Evolutionary conservation across 2,797 vertebrate species (phyloP).

Genomic region (Phrynocephalus vlangalii): DNA sequence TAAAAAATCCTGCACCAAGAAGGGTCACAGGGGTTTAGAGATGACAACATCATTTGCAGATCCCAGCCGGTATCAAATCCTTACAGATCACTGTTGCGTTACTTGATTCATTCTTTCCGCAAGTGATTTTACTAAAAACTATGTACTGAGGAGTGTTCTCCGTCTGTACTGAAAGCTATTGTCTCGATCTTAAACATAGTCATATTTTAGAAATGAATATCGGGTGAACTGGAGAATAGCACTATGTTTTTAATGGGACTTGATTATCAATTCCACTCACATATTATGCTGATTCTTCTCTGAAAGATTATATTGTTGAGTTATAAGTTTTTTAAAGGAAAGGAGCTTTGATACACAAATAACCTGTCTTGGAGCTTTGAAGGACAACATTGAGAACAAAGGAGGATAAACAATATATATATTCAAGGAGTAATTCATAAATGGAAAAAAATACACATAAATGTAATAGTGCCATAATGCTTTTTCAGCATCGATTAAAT

Average conservation of each 20-base stretch:
- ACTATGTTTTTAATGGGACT: constrained; percentile 6
- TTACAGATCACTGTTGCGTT: background rate
- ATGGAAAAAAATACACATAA: constrained; percentile 7
- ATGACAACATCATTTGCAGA: constrained; percentile 7
- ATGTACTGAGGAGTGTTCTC: background rate
- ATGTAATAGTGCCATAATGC: constrained; percentile 37
- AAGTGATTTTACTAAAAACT: constrained; percentile 23
- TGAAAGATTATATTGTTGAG: constrained; percentile 46
- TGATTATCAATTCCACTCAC: constrained; percentile 33
- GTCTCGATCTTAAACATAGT: constrained; percentile 23
- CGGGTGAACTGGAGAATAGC: background rate
- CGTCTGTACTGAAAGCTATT: background rate
- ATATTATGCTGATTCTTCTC: constrained; percentile 41
- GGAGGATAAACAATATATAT: constrained; percentile 22
- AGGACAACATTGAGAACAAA: constrained; percentile 62
- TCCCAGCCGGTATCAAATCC: constrained; percentile 7
- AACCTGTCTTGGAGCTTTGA: constrained; percentile 41
- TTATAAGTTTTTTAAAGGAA: constrained; percentile 47
- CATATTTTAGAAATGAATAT: background rate
- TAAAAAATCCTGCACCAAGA: background rate
- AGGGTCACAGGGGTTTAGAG: background rate
- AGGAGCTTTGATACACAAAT: constrained; percentile 40
- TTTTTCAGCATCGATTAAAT: constrained; percentile 53
- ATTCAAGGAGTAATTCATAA: too few relatives aligned
- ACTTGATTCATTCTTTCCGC: background rate